These are phyloP conservation scores for Pseudomyrmex dendroicus DNA, from an alignment of 1,140 invertebrate genomes.

Conservation along the genomic window DNA sequence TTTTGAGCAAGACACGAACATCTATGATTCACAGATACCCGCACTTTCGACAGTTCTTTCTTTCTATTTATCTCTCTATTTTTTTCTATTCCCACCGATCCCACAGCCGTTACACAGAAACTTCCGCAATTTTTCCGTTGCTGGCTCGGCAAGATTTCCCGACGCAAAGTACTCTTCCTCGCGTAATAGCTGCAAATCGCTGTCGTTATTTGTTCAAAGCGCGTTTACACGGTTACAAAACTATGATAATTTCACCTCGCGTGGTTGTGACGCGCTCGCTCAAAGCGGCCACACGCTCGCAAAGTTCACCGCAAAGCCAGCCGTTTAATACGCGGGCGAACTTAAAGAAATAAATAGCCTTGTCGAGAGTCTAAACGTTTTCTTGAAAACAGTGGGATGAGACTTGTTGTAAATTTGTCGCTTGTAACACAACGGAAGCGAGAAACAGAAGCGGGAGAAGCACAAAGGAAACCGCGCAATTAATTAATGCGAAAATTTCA, in stretches of 20 bases:
- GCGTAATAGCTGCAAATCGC: neutral
- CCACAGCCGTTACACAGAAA: neutral
- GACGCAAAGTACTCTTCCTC: neutral
- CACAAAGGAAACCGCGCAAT: constrained; percentile 10
- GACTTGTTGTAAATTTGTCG: neutral
- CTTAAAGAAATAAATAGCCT: constrained; percentile 52
- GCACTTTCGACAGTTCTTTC: neutral
- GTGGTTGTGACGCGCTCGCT: neutral
- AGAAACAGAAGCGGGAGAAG: neutral
- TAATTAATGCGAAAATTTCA: constrained; percentile 38
- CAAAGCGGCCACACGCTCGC: constrained; percentile 23
- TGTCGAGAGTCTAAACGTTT: constrained; percentile 8
- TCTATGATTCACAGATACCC: too few species aligned
- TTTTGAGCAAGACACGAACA: neutral
- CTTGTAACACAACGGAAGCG: neutral
- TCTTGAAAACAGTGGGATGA: constrained; percentile 18
- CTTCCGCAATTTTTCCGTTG: neutral
- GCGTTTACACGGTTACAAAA: constrained; percentile 15
- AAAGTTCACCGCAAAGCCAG: neutral
- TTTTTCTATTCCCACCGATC: neutral
- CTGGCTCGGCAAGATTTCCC: neutral
- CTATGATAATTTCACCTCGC: constrained; percentile 31
- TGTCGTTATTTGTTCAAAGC: constrained; percentile 22
- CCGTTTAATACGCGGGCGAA: constrained; percentile 6
- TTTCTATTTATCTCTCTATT: neutral